A percentile compares a stretch with the other conserved stretches of the same genome.
phyloP scores from a whole-genome alignment of 1,140 invertebrate genomes.

The Aricia agestis region DNA sequence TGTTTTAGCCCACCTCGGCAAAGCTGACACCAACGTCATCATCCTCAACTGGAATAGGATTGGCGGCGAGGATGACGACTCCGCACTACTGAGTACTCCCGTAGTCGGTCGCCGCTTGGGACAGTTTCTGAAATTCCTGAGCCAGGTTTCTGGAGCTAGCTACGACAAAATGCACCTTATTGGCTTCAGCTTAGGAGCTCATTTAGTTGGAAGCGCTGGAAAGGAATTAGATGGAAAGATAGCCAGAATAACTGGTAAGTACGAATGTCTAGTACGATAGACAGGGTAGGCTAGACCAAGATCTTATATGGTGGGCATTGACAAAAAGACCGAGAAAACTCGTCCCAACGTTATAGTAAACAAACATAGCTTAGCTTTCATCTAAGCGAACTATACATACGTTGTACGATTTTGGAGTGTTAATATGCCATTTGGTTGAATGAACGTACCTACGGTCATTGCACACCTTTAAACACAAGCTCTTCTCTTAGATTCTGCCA shows the following conservation, averaged over 20 bases:
- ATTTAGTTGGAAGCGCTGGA: constrained; percentile 89
- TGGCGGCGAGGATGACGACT: background rate
- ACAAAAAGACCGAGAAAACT: too few species aligned
- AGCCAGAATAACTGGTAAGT: constrained; percentile 43
- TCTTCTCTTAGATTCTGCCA: too few species aligned
- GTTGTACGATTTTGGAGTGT: too few species aligned
- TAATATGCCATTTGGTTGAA: too few species aligned
- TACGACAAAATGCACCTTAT: constrained; percentile 85
- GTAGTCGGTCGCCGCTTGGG: constrained; percentile 56
- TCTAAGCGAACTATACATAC: too few species aligned
- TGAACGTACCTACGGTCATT: too few species aligned
- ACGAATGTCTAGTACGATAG: background rate
- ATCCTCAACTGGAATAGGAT: background rate
- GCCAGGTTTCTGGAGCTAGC: constrained; percentile 32
- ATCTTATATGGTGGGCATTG: too few species aligned
- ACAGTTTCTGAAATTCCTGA: constrained; percentile 70
- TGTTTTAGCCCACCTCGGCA: background rate
- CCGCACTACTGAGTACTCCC: background rate
- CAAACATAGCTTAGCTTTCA: too few species aligned
- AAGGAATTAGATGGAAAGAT: constrained; percentile 42
- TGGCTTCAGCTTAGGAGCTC: constrained; percentile 91
- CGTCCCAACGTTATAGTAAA: too few species aligned
- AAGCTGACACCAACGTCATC: background rate
- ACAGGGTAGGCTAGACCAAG: too few species aligned
- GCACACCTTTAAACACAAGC: too few species aligned